These are phyloP conservation scores for Meloidogyne exigua DNA, from an alignment of 1,140 invertebrate genomes.

Conservation along the genomic window DNA sequence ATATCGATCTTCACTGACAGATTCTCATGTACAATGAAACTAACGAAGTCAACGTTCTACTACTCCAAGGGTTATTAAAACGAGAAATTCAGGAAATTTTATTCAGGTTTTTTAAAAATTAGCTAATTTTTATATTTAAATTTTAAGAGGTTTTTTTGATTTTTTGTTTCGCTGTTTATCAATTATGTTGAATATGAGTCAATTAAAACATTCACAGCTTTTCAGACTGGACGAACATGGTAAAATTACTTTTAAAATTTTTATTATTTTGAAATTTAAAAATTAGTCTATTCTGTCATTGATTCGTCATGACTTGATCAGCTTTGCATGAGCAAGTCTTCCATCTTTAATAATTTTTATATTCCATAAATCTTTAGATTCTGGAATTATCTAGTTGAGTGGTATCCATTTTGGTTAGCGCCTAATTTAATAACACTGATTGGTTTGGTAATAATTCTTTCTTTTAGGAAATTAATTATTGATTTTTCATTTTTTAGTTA, in stretches of 20 bases:
- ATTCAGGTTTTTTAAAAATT: background rate
- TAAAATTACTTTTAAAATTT: slow-evolving; percentile 30
- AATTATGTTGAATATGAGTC: slow-evolving; percentile 47
- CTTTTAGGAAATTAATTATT: background rate
- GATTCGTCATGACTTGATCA: slow-evolving; percentile 58
- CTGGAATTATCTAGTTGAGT: slow-evolving; percentile 91
- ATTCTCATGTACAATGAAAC: background rate
- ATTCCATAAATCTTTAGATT: slow-evolving; percentile 69
- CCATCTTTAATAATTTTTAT: background rate
- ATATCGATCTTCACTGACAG: background rate
- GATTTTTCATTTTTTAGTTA: slow-evolving; percentile 21
- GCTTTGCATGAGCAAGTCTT: slow-evolving; percentile 61
- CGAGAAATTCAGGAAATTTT: background rate
- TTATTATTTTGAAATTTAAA: background rate
- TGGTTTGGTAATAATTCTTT: slow-evolving; percentile 72
- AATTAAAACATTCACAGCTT: slow-evolving; percentile 68
- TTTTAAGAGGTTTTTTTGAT: slow-evolving; percentile 6
- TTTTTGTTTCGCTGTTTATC: background rate
- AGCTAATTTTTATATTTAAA: background rate
- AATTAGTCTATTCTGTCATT: slow-evolving; percentile 76
- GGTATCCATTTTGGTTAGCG: slow-evolving; percentile 87
- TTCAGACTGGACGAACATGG: slow-evolving; percentile 85
- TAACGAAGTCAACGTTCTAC: slow-evolving; percentile 6
- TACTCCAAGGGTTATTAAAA: slow-evolving; percentile 14
- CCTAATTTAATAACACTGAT: slow-evolving; percentile 94